These are phyloP conservation scores for Pseudocheirus occidentalis DNA, from an alignment of 2,797 vertebrate genomes.

Conservation along the genomic window DNA sequence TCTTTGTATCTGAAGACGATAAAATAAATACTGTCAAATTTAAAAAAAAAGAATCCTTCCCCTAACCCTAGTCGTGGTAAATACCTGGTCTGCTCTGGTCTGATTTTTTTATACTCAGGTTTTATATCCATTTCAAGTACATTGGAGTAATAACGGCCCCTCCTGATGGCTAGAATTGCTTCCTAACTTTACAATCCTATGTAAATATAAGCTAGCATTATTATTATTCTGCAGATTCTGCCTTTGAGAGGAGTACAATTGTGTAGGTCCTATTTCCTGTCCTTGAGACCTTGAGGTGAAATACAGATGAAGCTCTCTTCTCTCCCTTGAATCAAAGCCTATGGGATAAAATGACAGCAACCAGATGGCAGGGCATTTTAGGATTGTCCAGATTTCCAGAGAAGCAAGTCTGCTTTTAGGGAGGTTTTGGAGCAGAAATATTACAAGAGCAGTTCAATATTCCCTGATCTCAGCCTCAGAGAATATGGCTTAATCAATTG, in stretches of 20 bases:
- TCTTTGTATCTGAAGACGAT: conserved; percentile 54
- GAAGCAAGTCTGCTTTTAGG: background rate
- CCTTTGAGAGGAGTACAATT: background rate
- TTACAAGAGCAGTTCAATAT: background rate
- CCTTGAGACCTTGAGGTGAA: background rate
- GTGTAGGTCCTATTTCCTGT: background rate
- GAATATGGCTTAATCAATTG: background rate
- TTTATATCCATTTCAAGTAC: background rate
- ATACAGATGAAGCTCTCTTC: background rate
- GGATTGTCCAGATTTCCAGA: background rate
- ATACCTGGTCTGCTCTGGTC: background rate
- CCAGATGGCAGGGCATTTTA: background rate
- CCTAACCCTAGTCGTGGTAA: background rate
- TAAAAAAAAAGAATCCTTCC: too few relatives aligned
- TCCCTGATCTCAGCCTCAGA: background rate
- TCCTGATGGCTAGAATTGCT: background rate
- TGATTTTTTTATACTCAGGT: background rate
- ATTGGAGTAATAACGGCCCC: background rate
- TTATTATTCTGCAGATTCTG: background rate
- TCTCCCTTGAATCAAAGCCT: background rate
- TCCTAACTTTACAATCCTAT: background rate
- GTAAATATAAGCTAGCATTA: background rate
- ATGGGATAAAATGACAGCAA: background rate
- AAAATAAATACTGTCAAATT: conserved; percentile 65
- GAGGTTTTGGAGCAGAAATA: background rate